Conservation (phyloP, 2,888 invertebrate genomes). For the Ferdinandea cuprea region DNA sequence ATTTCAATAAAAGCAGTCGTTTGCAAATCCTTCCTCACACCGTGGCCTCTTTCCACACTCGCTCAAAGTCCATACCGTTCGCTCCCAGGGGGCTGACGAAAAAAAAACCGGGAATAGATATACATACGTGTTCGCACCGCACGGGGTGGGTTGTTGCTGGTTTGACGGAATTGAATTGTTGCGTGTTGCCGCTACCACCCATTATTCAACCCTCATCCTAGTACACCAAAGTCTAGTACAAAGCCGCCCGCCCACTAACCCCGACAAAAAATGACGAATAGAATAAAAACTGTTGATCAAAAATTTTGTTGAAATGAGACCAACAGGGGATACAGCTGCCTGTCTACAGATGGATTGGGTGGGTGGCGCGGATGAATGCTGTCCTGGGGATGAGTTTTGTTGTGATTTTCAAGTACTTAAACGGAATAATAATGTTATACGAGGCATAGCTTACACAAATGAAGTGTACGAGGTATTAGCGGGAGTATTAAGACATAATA, state of each 20-base stretch:
- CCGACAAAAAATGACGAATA: conserved; percentile 11
- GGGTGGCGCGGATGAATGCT: conserved; percentile 28
- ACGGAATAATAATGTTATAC: conserved; percentile 75
- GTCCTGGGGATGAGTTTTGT: conserved; percentile 66
- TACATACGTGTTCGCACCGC: conserved; percentile 54
- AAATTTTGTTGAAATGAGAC: conserved; percentile 11
- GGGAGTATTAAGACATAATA: conserved; percentile 65
- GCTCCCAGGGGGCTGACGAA: conserved; percentile 20
- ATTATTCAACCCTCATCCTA: conserved; percentile 8
- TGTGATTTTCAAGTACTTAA: conserved; percentile 74
- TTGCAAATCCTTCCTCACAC: conserved; percentile 69
- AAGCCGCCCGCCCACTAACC: neutral
- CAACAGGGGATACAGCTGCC: neutral
- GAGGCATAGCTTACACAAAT: conserved; percentile 70
- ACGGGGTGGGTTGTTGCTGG: conserved; percentile 47
- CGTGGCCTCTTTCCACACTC: neutral
- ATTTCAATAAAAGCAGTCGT: conserved; percentile 75
- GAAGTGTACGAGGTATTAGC: conserved; percentile 72
- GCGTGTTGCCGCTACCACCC: conserved; percentile 69
- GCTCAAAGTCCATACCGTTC: neutral
- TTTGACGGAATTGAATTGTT: conserved; percentile 70
- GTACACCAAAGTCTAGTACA: conserved; percentile 8
- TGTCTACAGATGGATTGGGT: conserved; percentile 22
- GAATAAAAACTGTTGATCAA: conserved; percentile 69
- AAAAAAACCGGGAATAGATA: conserved; percentile 22